A percentile compares a stretch with the other conserved stretches of the same genome.
Evolutionary conservation across 2,113 vertebrate species (phyloP).

Genomic region (Gymnobelideus leadbeateri): DNA sequence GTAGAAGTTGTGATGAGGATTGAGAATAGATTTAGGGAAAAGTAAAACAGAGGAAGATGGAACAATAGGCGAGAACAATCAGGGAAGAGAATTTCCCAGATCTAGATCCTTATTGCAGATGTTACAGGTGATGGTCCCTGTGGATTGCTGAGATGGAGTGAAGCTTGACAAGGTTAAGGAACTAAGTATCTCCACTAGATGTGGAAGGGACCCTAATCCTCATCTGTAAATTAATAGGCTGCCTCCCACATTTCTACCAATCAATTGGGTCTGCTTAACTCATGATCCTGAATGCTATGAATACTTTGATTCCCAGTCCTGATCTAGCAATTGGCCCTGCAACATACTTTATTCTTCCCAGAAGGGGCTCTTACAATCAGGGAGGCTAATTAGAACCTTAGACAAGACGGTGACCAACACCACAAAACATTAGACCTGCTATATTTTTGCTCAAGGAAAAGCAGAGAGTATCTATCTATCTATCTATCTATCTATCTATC

Average conservation of each 20-base stretch:
- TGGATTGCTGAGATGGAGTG: not conserved
- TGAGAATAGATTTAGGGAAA: not conserved
- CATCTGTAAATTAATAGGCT: not conserved
- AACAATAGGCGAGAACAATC: not conserved
- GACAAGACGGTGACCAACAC: not conserved
- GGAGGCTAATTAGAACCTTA: not conserved
- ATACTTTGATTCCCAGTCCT: not conserved
- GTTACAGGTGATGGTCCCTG: not conserved
- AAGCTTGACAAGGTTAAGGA: not conserved
- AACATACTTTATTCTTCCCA: not conserved
- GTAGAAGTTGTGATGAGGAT: not conserved
- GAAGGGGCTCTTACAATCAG: not conserved
- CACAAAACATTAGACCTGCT: not conserved
- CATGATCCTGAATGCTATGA: not conserved
- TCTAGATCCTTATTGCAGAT: not conserved
- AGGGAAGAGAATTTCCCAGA: not conserved
- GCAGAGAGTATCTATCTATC: not conserved
- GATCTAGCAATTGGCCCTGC: not conserved
- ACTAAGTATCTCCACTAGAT: not conserved
- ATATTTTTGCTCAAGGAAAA: not conserved
- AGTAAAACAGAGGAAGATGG: not conserved
- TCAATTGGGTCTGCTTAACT: not conserved
- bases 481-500: no score
- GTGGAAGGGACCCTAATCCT: not conserved
- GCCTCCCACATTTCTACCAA: not conserved